Conservation (phyloP, 2,888 invertebrate genomes). For the Microctonus brassicae region DNA sequence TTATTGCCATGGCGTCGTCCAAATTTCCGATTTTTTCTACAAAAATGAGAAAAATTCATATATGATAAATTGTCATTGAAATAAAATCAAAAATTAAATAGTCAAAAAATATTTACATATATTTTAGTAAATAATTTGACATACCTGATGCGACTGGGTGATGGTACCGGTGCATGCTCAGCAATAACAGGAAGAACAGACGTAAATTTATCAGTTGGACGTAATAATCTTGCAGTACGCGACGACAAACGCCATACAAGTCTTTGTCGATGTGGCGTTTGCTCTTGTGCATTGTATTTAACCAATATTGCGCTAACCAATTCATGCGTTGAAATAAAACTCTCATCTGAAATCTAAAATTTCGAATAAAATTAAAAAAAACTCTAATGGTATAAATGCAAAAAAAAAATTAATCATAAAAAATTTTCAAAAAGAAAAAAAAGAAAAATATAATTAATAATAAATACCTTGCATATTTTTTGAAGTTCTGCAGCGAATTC, state of each 20-base stretch:
- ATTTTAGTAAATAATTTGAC: neutral
- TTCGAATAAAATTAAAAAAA: too few species aligned
- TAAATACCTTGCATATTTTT: slow-evolving; percentile 78
- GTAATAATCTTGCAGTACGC: slow-evolving; percentile 79
- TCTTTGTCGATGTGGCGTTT: slow-evolving; percentile 79
- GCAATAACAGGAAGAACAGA: slow-evolving; percentile 82
- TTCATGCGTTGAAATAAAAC: slow-evolving; percentile 75
- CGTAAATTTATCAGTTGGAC: slow-evolving; percentile 81
- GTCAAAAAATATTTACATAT: neutral
- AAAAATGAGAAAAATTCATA: too few species aligned
- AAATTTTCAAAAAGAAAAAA: slow-evolving; percentile 1
- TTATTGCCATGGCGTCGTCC: slow-evolving; percentile 65
- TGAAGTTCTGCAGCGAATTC: slow-evolving; percentile 81
- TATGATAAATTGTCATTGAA: too few species aligned
- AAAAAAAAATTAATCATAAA: slow-evolving; percentile 11
- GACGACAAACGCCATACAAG: slow-evolving; percentile 84
- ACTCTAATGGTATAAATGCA: slow-evolving; percentile 26
- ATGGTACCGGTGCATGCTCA: slow-evolving; percentile 73
- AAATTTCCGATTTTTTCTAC: slow-evolving; percentile 64
- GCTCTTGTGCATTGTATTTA: slow-evolving; percentile 80
- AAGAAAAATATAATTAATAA: slow-evolving; percentile 1
- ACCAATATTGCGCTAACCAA: slow-evolving; percentile 77
- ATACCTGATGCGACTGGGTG: slow-evolving; percentile 65
- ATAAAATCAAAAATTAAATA: neutral
- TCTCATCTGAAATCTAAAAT: slow-evolving; percentile 78